These are phyloP conservation scores for Calliphora vomitoria DNA, from an alignment of 2,888 invertebrate species.

Conservation along the genomic window DNA sequence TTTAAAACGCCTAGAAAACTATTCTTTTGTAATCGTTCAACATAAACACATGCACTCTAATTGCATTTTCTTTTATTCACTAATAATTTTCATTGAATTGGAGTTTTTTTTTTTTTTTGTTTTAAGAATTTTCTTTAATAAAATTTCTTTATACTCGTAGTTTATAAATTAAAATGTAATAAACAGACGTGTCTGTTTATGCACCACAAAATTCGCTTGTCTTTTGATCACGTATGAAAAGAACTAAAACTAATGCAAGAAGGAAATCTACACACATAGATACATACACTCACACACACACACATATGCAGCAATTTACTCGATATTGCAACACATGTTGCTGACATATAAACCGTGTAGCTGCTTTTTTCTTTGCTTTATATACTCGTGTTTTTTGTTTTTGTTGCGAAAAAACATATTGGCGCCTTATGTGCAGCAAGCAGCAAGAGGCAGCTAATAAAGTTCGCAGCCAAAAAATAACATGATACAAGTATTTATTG, in stretches of 20 bases:
- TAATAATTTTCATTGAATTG: neutral
- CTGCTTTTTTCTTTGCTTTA: conserved; percentile 4
- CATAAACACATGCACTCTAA: neutral
- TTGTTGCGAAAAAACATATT: conserved; percentile 45
- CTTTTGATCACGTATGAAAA: conserved; percentile 49
- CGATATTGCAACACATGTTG: conserved; percentile 66
- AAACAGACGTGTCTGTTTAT: conserved; percentile 57
- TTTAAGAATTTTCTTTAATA: neutral
- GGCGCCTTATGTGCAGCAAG: conserved; percentile 62
- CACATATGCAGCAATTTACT: conserved; percentile 34
- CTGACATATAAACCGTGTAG: conserved; percentile 63
- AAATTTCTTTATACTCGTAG: conserved; percentile 19
- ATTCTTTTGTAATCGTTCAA: neutral
- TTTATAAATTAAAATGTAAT: conserved; percentile 59
- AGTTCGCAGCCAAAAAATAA: conserved; percentile 63
- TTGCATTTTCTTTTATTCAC: conserved; percentile 1
- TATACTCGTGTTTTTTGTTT: conserved; percentile 18
- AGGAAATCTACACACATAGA: conserved; percentile 18
- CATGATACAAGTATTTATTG: conserved; percentile 60
- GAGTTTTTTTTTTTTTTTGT: neutral
- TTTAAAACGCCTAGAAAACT: neutral
- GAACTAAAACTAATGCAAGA: conserved; percentile 30
- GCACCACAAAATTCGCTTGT: conserved; percentile 56
- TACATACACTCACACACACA: neutral
- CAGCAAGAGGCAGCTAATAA: conserved; percentile 56